Conservation (phyloP, 1,140 invertebrate genomes). For the Eufriesea mexicana region DNA sequence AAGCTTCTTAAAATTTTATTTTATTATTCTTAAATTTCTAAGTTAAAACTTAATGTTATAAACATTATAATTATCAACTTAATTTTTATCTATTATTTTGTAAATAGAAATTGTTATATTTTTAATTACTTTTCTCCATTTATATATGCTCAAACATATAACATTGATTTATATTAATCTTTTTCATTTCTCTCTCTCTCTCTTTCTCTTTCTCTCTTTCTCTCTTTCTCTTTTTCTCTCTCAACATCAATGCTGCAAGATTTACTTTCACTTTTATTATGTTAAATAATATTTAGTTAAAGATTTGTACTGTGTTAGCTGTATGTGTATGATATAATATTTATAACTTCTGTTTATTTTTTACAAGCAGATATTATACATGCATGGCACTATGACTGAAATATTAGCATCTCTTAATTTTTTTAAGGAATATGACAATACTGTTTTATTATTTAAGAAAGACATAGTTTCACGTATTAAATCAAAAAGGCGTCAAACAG, state of each 20-base stretch:
- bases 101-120: too few species aligned
- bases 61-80: too few species aligned
- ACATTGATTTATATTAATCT: background rate
- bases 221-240: conserved; percentile 32
- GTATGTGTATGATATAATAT: background rate
- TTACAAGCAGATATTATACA: conserved; percentile 24
- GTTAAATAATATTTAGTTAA: background rate
- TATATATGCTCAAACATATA: too few species aligned
- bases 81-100: too few species aligned
- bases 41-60: background rate
- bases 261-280: background rate
- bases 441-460: background rate
- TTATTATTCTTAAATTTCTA: background rate
- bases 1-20: conserved; percentile 13
- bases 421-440: background rate
- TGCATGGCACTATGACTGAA: background rate
- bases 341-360: background rate
- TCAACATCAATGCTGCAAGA: conserved; percentile 55
- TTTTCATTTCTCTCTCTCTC: background rate
- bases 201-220: background rate
- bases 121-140: too few species aligned
- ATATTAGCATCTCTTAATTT: background rate
- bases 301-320: background rate
- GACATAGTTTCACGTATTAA: background rate
- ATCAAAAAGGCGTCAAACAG: background rate